These are phyloP conservation scores for Toxotes lorentzi DNA, from an alignment of 2,797 vertebrate species.

Conservation along the genomic window DNA sequence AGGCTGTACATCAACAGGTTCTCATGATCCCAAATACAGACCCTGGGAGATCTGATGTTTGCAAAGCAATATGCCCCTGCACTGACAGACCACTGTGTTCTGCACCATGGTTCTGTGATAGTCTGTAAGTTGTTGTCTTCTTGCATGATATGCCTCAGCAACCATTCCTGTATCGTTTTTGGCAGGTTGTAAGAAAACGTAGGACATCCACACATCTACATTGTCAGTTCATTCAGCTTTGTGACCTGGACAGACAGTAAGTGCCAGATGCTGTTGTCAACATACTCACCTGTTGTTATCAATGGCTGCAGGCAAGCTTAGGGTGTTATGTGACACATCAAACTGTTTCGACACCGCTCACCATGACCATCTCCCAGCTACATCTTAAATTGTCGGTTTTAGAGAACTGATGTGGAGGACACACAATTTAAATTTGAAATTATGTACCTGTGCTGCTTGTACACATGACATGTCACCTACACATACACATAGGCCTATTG, in stretches of 20 bases:
- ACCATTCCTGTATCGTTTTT: background rate
- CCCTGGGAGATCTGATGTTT: background rate
- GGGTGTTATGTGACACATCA: slow-evolving; percentile 41
- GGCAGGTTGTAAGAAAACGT: background rate
- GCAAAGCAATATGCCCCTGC: background rate
- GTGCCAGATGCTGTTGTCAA: slow-evolving; percentile 56
- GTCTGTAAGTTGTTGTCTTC: background rate
- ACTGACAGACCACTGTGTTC: background rate
- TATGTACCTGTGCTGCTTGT: background rate
- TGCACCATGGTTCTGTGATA: background rate
- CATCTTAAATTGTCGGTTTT: slow-evolving; percentile 30
- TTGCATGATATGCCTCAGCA: background rate
- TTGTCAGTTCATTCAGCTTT: slow-evolving; percentile 28
- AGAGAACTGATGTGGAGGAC: background rate
- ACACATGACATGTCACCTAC: too few species aligned
- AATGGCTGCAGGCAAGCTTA: slow-evolving; percentile 51
- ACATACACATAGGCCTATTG: too few species aligned
- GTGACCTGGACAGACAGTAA: slow-evolving; percentile 32
- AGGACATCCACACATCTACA: background rate
- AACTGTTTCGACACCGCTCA: slow-evolving; percentile 35
- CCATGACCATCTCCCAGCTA: slow-evolving; percentile 33
- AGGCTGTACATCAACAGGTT: background rate
- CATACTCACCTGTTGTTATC: slow-evolving; percentile 43
- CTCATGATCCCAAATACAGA: background rate
- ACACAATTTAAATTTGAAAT: background rate